These are phyloP conservation scores for Cyprinodon variegatus DNA, from an alignment of 2,113 vertebrate genomes.

Conservation along the genomic window DNA sequence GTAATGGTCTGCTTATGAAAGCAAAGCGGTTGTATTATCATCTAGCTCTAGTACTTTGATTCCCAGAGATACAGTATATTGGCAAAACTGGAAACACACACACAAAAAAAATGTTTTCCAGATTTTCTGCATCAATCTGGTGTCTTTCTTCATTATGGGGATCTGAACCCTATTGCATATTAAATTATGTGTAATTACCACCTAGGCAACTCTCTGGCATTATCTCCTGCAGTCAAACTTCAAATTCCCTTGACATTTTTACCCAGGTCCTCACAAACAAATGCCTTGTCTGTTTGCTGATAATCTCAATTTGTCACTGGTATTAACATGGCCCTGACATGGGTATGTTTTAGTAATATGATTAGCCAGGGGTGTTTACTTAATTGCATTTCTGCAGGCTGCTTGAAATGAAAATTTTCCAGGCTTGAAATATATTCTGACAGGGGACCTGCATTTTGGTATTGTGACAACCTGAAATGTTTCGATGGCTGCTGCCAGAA, in stretches of 20 bases:
- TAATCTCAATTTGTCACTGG: constrained; percentile 51
- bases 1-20: no score
- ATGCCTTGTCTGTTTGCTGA: constrained; percentile 52
- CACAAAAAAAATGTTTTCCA: background rate
- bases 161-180: constrained; percentile 35
- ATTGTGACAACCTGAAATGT: constrained; percentile 48
- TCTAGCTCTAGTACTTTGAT: no score
- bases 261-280: constrained; percentile 35
- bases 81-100: no score
- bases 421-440: constrained; percentile 56
- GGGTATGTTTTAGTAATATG: constrained; percentile 51
- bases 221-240: constrained; percentile 27
- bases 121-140: background rate
- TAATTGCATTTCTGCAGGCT: constrained; percentile 58
- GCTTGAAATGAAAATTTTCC: constrained; percentile 53
- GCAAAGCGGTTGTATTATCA: no score
- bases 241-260: constrained; percentile 30
- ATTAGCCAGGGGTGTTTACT: constrained; percentile 61
- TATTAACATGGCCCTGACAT: constrained; percentile 42
- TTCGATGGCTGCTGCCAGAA: constrained; percentile 37
- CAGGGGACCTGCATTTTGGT: constrained; percentile 30
- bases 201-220: constrained; percentile 30
- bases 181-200: constrained; percentile 37
- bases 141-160: constrained; percentile 11
- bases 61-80: no score